Evolutionary conservation across 2,113 vertebrate genomes (phyloP).

Genomic region (Zapornia atra): DNA sequence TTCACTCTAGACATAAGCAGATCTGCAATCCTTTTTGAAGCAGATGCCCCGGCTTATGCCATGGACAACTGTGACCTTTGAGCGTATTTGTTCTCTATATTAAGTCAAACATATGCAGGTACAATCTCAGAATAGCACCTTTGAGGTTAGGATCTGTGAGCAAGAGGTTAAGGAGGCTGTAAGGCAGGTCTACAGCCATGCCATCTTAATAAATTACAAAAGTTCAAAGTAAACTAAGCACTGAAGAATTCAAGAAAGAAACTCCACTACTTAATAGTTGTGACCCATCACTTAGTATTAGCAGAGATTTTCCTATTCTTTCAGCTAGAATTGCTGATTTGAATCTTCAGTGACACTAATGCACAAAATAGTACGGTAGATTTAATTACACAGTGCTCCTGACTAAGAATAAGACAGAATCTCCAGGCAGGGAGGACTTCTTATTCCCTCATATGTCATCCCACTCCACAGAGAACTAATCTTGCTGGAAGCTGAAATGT

Average conservation of each 20-base stretch:
- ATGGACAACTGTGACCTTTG: background rate
- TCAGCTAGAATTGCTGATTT: background rate
- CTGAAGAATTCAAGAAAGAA: background rate
- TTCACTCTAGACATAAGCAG: background rate
- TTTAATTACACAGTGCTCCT: background rate
- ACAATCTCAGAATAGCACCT: background rate
- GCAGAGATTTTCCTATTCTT: background rate
- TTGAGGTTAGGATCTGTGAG: background rate
- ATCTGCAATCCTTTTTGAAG: too few species aligned
- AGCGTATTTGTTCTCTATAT: background rate
- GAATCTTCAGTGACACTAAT: background rate
- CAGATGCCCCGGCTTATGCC: background rate
- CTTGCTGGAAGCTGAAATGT: background rate
- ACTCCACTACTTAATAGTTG: background rate
- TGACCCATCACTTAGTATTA: background rate
- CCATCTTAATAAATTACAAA: background rate
- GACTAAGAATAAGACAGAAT: background rate
- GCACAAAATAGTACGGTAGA: background rate
- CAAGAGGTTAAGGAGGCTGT: background rate
- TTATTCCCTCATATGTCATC: background rate
- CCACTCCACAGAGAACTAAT: background rate
- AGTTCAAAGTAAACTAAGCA: background rate
- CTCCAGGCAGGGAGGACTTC: background rate
- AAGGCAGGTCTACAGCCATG: background rate
- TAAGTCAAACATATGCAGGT: background rate